Base-by-base conservation (phyloP, 2,797 vertebrate species). In the Hyperoplus lanceolatus region DNA sequence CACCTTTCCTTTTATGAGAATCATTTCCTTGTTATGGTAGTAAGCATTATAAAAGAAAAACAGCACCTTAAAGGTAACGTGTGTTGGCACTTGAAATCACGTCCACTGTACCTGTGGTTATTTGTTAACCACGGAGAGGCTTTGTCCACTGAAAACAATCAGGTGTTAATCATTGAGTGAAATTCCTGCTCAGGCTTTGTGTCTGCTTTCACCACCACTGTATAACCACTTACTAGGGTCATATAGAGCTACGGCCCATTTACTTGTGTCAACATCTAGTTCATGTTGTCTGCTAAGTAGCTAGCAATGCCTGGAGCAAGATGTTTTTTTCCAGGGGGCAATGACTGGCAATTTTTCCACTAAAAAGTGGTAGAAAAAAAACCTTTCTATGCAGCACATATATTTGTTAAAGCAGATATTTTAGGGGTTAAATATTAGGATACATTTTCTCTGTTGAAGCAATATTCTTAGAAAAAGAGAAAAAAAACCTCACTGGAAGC, bases 1-100 rank as follows among this genome's bases (percentile, higher is more conserved):
- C 48, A 1, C 54, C 61, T 71, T 77, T 36, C 82, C 88, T 92
- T 92, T 87, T 75, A 85, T 79, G 66, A 90, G 84, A 93, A 87
- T 86, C 60, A 76, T 93, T 94, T 95, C 93, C 94, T 93, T 88
- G 87, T 93, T 77, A 76, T 85, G 73, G 51, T 82, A 68, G 51
- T 82, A 68, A 90, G 72, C 29, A 36, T 53, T 53, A 29, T 62
- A 63, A 36, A 60, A 55, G 21, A 3, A 48, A 29, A 29, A 29
- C 29, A 29, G 29, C 29, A 29, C 51, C 36, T 12, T 8, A 2
- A 6, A 60, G 63, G 64, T 45, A 0, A 39, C 8, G 46, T 21
- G 45, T 5, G 43, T 46, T 8, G 36, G 36, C 16, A 10, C 50
- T 62, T n/a, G 1, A 16, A 46, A 43, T 68, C 29, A 15, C 51